A percentile compares a stretch with the other conserved stretches of the same genome.
Conservation (phyloP, 2,797 vertebrate species). For the Catharus ustulatus region DNA sequence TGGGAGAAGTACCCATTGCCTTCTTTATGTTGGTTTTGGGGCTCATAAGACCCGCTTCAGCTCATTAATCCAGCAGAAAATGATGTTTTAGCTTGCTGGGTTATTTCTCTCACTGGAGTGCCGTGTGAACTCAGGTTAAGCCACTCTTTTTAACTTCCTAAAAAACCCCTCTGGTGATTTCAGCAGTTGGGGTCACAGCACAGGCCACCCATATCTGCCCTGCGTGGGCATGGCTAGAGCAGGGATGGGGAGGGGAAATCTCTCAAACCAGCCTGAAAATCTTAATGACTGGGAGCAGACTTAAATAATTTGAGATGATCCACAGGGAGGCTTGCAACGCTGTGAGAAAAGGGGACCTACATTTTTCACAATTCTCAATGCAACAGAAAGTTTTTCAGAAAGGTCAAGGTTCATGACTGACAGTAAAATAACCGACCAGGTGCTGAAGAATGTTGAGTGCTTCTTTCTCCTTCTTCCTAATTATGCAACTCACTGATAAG, state of each 20-base stretch:
- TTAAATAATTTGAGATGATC: not conserved
- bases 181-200: not conserved
- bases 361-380: not conserved
- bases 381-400: not conserved
- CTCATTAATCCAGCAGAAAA: not conserved
- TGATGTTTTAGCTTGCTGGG: not conserved
- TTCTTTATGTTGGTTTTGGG: not conserved
- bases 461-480: not conserved
- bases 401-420: not conserved
- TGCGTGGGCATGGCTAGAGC: accelerated
- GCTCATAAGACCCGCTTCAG: not conserved
- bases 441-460: not conserved
- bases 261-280: not conserved
- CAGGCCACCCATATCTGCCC: not conserved
- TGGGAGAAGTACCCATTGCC: not conserved
- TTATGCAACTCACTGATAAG: not conserved
- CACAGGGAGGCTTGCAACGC: not conserved
- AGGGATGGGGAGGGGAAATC: not conserved
- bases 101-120: not conserved
- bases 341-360: not conserved
- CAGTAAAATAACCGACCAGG: not conserved
- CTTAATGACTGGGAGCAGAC: not conserved
- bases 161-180: not conserved
- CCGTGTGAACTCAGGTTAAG: not conserved
- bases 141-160: not conserved